Base-by-base conservation (phyloP, 2,888 invertebrate species). In the Eucriotettix oculatus region DNA sequence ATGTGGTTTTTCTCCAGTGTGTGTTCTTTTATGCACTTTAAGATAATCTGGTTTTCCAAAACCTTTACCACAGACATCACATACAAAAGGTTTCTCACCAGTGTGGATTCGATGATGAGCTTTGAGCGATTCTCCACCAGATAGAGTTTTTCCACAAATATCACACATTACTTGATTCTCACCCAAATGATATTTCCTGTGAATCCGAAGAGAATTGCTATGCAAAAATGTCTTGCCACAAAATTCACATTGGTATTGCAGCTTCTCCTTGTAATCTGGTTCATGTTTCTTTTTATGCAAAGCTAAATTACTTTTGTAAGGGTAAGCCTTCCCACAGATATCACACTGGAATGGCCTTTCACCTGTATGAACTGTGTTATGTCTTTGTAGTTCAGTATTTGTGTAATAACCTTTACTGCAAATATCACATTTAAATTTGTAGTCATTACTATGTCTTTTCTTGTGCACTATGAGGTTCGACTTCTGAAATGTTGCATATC, bases 331-430 rank as follows among this genome's bases (percentile, higher is more conserved):
- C 42, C 60, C 58, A 63, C 73, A 73, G 3, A 69, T 60, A 5
- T 69, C 66, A 60, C 73, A 73, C 1, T 62, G 61, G 55, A 69
- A 67, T 9, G 66, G 62, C 14, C 66, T 67, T 53, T 64, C 58
- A 7, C 66, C 66, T 0, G 65, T 65, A 62, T 73, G 73, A 0
- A 68, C 61, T 58, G 67, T 69, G 53, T 62, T 60, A 64, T 73
- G 72, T 44, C 70, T 69, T n/a, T 68, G 54, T 59, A 68, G 68
- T 40, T 72, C 77, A 58, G 79, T 78, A 62, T 76, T 76, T 0
- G 78, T 77, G 59, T 74, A 75, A 65, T 78, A 79, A 17, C 75
- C 76, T 71, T 76, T 77, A 0, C 72, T 72, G 64, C 79, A 79
- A 14, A 76, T 73, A 0, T 66, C 56, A 63, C 79, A 79, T 14